Base-by-base conservation (phyloP, 2,888 invertebrate genomes). In the Drosophila phalerata region DNA sequence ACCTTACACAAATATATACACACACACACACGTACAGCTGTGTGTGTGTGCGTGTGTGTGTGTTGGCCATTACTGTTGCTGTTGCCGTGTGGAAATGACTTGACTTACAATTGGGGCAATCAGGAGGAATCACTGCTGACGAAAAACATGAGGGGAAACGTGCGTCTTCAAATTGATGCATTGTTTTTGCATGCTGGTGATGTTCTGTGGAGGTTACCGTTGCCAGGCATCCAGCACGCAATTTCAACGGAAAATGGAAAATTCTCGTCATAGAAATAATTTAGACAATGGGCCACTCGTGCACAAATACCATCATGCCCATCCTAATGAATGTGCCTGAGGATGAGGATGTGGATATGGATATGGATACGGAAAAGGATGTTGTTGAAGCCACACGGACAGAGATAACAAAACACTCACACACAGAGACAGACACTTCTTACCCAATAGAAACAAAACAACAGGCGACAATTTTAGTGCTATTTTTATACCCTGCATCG, bases 271-370 rank as follows among this genome's bases (percentile, higher is more conserved):
- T 79, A 65, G 74, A 87, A 87, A 85, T 87, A 79, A 84, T 84
- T 84, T 84, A 85, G 85, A 84, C 84, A 87, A 84, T 87, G 87
- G 77, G 45, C 77, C 82, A 84, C 85, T 87, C 84, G 84, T 87
- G 84, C 84, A 73, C 77, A 87, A 82, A 87, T 79, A 71, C 71
- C 85, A 79, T 68, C 56, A 56, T 56, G 57, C 69, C 67, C 64
- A 66, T 69, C 47, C 15, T 55, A 62, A 66, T 43, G 49, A 37
- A 64, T 62, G 61, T 30, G 58, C 17, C 22, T 34, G 51, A 30
- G 40, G 38, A 47, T 64, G 38, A 58, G 32, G n/a, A 55, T 73
- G 38, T 22, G 22, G 22, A 22, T 22, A 4, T 22, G 22, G 3
- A 22, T 22, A 22, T 15, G 48, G 58, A 56, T 38, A 37, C 13